phyloP scores from a whole-genome alignment of 1,140 invertebrate genomes.

The Pogonomyrmex californicus region DNA sequence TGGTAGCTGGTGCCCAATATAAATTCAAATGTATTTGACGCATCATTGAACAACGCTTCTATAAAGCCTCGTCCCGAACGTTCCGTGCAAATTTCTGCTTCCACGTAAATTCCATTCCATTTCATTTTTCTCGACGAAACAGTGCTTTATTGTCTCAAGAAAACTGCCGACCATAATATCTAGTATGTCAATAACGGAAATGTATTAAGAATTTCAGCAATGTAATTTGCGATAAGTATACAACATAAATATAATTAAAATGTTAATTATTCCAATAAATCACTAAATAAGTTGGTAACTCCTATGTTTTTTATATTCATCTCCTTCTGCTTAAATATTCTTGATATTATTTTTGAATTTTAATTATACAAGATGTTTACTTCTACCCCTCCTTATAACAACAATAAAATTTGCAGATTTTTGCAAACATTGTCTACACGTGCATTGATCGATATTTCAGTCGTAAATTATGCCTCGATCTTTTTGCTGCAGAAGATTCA shows the following conservation, averaged over 20 bases:
- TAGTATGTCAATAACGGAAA: slow-evolving; percentile 1
- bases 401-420: not conserved
- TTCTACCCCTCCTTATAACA: not conserved
- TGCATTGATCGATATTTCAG: not conserved
- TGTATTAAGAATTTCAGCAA: not conserved
- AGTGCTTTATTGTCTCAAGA: slow-evolving; percentile 17
- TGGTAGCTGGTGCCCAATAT: slow-evolving; percentile 41
- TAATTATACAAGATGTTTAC: not conserved
- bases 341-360: not conserved
- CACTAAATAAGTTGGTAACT: not conserved
- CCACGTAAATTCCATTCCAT: slow-evolving; percentile 47
- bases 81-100: slow-evolving; percentile 41
- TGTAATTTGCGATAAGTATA: no score
- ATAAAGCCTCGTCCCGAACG: slow-evolving; percentile 11
- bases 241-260: not conserved
- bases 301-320: not conserved
- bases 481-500: slow-evolving; percentile 19
- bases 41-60: slow-evolving; percentile 46
- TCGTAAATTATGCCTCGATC: slow-evolving; percentile 35
- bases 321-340: not conserved
- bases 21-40: slow-evolving; percentile 67
- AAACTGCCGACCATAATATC: not conserved
- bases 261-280: not conserved
- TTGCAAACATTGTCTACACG: slow-evolving; percentile 19
- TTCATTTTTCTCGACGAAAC: slow-evolving; percentile 45